Evolutionary conservation across 2,888 invertebrate genomes (phyloP), one percentile per base, ranked within the genome.

Genomic region (Stictocephala bisonia): DNA sequence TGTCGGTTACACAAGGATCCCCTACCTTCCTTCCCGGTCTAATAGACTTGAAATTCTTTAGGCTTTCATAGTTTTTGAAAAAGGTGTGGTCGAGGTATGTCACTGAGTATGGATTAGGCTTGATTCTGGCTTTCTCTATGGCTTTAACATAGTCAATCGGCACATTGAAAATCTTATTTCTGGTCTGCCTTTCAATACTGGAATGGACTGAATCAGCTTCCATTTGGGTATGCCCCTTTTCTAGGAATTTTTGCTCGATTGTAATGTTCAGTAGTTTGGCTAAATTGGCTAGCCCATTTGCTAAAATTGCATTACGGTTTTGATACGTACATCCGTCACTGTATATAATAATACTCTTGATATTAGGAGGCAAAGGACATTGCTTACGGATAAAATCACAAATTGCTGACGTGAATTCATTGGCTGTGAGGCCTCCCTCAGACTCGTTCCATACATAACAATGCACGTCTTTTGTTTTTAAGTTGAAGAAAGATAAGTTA

Each of bases 191-290:
- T 31, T 81, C 80, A 29, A 80, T 78, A 24, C 53, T 51, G 27
- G 76, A 74, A 67, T 81, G 80, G 31, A 81, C 79, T 1, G 74
- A 75, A 70, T 81, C 81, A 27, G 76, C 75, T 68, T 80, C 80
- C 77, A 79, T 81, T 75, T 81, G 79, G 4, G 81, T 81, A 70
- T 81, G 81, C 0, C 81, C 80, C 44, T 75, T 76, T 22, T 78
- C 78, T 6, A 81, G 67, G 72, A 76, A 80, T 64, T 82, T 82
- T 70, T 81, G 80, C 20, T 75, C 74, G 71, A 81, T 79, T 3
- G 64, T 72, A 13, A 78, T 75, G 13, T 77, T 74, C 20, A 48
- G 70, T 67, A 60, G 40, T 4, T 76, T 72, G 3, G 78, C 67
- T 41, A 78, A 75, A 48, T 80, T 72, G 0, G 79, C 53, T 15